phyloP scores from a whole-genome alignment of 2,113 vertebrate species.

The Rhineura floridana region DNA sequence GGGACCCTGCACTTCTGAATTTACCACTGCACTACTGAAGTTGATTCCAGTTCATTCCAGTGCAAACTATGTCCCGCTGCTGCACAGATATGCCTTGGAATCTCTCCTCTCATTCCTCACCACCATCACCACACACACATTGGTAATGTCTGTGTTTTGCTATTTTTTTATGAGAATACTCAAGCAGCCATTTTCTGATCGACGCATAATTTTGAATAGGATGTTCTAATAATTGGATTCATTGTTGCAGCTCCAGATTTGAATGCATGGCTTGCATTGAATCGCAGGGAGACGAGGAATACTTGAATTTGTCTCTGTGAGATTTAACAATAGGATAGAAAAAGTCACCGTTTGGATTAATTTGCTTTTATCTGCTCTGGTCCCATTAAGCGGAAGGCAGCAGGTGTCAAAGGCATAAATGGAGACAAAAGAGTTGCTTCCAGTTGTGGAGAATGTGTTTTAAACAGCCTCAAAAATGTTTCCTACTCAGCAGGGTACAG shows the following conservation, averaged over 20 bases:
- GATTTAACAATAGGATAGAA: slow-evolving; percentile 59
- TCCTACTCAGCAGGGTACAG: slow-evolving; percentile 72
- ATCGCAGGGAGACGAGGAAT: slow-evolving; percentile 2
- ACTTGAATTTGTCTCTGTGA: slow-evolving; percentile 43
- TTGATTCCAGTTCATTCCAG: rapidly evolving
- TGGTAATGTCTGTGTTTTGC: slow-evolving; percentile 29
- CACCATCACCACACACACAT: neutral
- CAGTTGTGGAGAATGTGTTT: slow-evolving; percentile 71
- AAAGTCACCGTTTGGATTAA: slow-evolving; percentile 73
- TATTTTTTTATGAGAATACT: neutral
- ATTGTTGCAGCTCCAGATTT: slow-evolving; percentile 27
- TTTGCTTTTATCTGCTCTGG: slow-evolving; percentile 64
- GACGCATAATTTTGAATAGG: slow-evolving; percentile 37
- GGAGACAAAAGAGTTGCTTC: slow-evolving; percentile 70
- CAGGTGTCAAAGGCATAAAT: slow-evolving; percentile 73
- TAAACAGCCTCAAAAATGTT: slow-evolving; percentile 72
- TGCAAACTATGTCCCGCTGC: neutral
- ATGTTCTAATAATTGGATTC: slow-evolving; percentile 52
- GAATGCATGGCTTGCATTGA: slow-evolving; percentile 35
- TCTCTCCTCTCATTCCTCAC: slow-evolving; percentile 22
- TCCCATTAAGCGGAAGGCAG: slow-evolving; percentile 71
- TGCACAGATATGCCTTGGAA: neutral
- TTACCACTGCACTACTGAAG: too few relatives aligned
- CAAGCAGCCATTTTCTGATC: slow-evolving; percentile 33
- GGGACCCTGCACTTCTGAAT: too few relatives aligned